phyloP scores from a whole-genome alignment of 1,140 invertebrate genomes.

The Pogonomyrmex barbatus region DNA sequence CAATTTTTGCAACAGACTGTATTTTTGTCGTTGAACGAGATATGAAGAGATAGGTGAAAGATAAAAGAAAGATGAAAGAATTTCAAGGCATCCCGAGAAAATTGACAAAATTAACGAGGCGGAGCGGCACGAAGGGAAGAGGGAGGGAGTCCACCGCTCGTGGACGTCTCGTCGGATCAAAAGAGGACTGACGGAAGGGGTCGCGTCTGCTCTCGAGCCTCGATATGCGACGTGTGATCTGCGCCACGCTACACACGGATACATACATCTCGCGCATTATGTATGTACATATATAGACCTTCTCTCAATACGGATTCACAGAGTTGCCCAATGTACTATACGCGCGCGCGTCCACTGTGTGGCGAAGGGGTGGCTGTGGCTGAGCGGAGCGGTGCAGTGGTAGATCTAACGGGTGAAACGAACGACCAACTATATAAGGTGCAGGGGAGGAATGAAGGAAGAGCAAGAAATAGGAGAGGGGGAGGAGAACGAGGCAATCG shows the following conservation, averaged over 20 bases:
- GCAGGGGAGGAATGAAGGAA: background rate
- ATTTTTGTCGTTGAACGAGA: background rate
- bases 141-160: background rate
- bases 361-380: background rate
- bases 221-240: constrained; percentile 65
- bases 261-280: background rate
- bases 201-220: constrained; percentile 38
- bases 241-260: background rate
- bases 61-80: constrained; percentile 26
- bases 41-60: background rate
- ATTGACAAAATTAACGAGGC: constrained; percentile 41
- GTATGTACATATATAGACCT: background rate
- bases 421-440: constrained; percentile 42
- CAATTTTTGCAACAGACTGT: background rate
- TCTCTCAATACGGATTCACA: constrained; percentile 44
- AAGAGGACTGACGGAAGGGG: constrained; percentile 5
- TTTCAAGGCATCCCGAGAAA: background rate
- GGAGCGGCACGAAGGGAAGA: background rate
- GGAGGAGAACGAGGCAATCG: constrained; percentile 64
- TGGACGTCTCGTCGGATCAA: background rate
- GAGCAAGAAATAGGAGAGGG: constrained; percentile 54
- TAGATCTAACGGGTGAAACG: constrained; percentile 44
- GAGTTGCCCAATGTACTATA: constrained; percentile 19
- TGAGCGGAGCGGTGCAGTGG: background rate
- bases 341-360: constrained; percentile 18